Conservation (phyloP, 1,140 invertebrate species). For the Armadillidium nasatum region DNA sequence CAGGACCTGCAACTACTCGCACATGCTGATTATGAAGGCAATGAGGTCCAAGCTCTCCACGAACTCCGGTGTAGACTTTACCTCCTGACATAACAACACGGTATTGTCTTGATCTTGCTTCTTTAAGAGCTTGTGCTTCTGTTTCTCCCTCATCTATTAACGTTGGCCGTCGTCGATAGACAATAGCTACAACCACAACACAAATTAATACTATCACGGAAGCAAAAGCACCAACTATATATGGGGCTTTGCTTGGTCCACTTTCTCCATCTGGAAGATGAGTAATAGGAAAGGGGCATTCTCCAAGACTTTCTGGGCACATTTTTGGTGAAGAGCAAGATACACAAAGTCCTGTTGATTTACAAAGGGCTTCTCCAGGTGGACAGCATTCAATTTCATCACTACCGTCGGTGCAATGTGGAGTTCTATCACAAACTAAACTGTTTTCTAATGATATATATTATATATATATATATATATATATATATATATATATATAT, state of each 20-base stretch:
- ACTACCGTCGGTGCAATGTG: slow-evolving; percentile 51
- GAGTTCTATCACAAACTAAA: slow-evolving; percentile 52
- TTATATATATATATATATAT: no score
- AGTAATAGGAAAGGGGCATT: background rate
- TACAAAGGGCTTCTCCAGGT: background rate
- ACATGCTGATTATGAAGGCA: slow-evolving; percentile 38
- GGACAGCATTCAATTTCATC: slow-evolving; percentile 46
- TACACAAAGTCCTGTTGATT: background rate
- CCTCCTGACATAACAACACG: slow-evolving; percentile 28
- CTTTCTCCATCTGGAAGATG: background rate
- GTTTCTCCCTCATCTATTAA: slow-evolving; percentile 33
- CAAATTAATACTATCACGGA: slow-evolving; percentile 32
- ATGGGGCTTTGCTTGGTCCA: slow-evolving; percentile 28
- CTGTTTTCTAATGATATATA: background rate
- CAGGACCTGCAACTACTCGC: slow-evolving; percentile 45
- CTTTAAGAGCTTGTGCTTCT: slow-evolving; percentile 24
- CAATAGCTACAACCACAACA: slow-evolving; percentile 28
- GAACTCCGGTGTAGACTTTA: slow-evolving; percentile 29
- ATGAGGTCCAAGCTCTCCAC: slow-evolving; percentile 29
- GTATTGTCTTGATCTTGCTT: slow-evolving; percentile 16
- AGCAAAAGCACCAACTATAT: slow-evolving; percentile 34
- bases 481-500: no score
- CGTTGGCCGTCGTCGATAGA: slow-evolving; percentile 32
- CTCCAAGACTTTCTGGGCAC: background rate
- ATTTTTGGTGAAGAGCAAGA: background rate